Conservation (phyloP, 2,888 invertebrate species). For the Megaustenia siamemsis region DNA sequence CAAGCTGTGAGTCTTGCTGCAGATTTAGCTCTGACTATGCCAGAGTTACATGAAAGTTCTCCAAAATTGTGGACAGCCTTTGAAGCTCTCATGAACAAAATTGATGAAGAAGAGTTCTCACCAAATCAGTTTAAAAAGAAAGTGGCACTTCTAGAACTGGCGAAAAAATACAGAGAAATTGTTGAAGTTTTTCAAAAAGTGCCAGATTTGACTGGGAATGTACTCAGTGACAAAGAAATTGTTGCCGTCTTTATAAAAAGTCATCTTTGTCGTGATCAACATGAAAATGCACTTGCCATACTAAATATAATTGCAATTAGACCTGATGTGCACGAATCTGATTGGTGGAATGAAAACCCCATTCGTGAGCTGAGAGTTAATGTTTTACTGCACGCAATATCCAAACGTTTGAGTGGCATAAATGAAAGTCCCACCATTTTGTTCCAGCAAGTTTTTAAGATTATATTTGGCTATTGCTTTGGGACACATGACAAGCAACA, state of each 20-base stretch:
- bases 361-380: neutral
- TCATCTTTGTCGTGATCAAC: neutral
- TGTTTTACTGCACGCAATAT: neutral
- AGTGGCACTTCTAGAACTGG: neutral
- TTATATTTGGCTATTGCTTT: neutral
- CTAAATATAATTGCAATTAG: too few species aligned
- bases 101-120: neutral
- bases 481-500: neutral
- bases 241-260: neutral
- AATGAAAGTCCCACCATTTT: too few species aligned
- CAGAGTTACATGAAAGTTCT: neutral
- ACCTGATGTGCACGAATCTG: neutral
- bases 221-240: neutral
- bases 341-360: neutral
- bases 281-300: too few species aligned
- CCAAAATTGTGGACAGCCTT: neutral
- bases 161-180: neutral
- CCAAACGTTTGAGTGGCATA: neutral
- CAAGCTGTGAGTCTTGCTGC: slow-evolving; percentile 12
- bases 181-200: neutral
- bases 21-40: neutral
- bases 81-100: neutral
- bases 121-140: neutral
- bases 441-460: neutral
- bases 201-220: neutral